These are phyloP conservation scores for Heteronetta atricapilla DNA, from an alignment of 2,113 vertebrate genomes.

Conservation along the genomic window DNA sequence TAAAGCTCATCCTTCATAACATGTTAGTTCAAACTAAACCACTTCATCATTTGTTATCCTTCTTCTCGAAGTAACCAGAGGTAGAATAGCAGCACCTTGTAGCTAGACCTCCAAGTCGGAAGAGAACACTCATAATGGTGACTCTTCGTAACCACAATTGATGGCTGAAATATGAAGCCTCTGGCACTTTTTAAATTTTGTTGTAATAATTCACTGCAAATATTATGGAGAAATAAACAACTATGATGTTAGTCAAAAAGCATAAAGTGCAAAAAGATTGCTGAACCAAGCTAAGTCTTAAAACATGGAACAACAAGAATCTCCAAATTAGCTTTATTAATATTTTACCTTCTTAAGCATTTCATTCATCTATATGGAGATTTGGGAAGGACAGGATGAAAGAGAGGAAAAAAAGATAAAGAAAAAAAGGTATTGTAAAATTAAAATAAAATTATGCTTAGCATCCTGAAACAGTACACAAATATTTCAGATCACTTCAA, in stretches of 20 bases:
- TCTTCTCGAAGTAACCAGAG: not conserved
- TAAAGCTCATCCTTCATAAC: not conserved
- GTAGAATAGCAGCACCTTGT: not conserved
- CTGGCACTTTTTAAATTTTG: not conserved
- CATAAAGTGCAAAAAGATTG: not conserved
- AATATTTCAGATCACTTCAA: not conserved
- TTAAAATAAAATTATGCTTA: conserved; percentile 3
- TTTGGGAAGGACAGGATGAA: conserved; percentile 67
- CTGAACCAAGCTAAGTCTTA: not conserved
- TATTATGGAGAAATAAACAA: conserved; percentile 13
- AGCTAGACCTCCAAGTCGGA: not conserved
- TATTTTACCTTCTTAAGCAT: conserved; percentile 79
- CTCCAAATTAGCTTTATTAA: not conserved
- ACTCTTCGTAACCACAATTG: not conserved
- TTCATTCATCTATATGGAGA: conserved; percentile 82
- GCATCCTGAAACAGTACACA: not conserved
- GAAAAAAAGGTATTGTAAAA: not conserved
- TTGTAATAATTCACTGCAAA: conserved; percentile 8
- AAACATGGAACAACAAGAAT: not conserved
- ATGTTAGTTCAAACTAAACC: not conserved
- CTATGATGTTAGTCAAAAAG: not conserved
- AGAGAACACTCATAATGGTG: not conserved
- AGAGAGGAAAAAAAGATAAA: conserved; percentile 33
- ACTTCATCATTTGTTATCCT: not conserved
- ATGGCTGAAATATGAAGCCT: not conserved